Evolutionary conservation across 2,888 invertebrate genomes (phyloP), one percentile per base, ranked within the genome.

Genomic region (Rhaphigaster nebulosa): DNA sequence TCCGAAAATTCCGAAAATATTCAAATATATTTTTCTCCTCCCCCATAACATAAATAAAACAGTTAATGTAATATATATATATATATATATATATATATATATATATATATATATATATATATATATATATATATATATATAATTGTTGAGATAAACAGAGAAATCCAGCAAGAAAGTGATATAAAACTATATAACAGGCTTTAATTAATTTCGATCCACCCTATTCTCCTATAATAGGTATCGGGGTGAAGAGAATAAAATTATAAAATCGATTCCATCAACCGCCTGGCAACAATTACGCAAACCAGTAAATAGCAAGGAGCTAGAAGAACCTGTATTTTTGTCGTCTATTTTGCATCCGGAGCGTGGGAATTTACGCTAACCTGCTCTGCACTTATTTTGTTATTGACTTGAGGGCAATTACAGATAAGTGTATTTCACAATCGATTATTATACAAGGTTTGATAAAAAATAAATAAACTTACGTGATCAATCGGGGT

Each of bases 271-370:
- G 38, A 76, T 29, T n/a, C 65, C 65, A 65, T 65, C 29, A 65
- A 29, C 65, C 18, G 4, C 29, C 15, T 0, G n/a, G 6, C n/a
- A 65, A 65, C 65, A 65, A 65, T 76, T 76, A 76, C 70, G 70
- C 38, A 76, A 76, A 38, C 70, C 70, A 15, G 70, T 76, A 76
- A 76, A 76, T 76, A 76, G 70, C 70, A 76, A 20, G 23, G 20
- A 20, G 34, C 6, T 76, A 76, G 38, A 20, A 76, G 34, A 76
- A 76, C 70, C 70, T 8, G 70, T 76, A 76, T 76, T 76, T 76
- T 76, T 76, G 70, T 76, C 70, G 34, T 76, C 70, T 76, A 76
- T 76, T 76, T 76, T 76, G 20, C 70, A 20, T 76, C 38, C 15
- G 34, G 34, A 8, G 70, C 70, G 70, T 76, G 70, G 70, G 70